Conservation (phyloP, 2,797 vertebrate species). For the Telmatherina bonti region DNA sequence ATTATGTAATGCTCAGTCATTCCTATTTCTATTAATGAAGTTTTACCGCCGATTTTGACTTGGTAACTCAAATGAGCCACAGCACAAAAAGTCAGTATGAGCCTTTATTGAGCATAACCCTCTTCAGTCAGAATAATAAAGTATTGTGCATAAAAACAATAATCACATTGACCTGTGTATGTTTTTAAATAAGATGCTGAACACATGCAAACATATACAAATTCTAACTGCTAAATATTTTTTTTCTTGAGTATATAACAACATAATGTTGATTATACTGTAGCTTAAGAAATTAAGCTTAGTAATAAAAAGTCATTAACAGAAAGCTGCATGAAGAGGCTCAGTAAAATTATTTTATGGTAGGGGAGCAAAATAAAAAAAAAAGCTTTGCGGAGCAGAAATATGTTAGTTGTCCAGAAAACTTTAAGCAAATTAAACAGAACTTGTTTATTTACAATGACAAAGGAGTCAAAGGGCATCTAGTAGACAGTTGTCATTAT, state of each 20-base stretch:
- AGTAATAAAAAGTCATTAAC: background rate
- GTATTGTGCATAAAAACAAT: slow-evolving; percentile 8
- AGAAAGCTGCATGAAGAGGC: background rate
- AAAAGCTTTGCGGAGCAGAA: background rate
- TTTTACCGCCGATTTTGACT: background rate
- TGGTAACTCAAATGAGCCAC: slow-evolving; percentile 1
- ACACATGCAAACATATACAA: background rate
- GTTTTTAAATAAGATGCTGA: slow-evolving; percentile 12
- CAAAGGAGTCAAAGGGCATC: background rate
- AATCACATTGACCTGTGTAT: slow-evolving; percentile 1
- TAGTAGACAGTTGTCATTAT: no score
- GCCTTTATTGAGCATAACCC: slow-evolving; percentile 29
- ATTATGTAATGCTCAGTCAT: no score
- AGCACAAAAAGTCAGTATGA: background rate
- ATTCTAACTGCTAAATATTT: background rate
- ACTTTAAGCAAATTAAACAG: background rate
- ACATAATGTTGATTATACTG: slow-evolving; percentile 16
- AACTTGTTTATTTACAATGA: slow-evolving; percentile 5
- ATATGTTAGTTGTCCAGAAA: background rate
- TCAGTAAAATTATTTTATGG: background rate
- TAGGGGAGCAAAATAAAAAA: background rate
- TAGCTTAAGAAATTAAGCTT: slow-evolving; percentile 6
- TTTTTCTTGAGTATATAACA: slow-evolving; percentile 56
- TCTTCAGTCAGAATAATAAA: slow-evolving; percentile 12
- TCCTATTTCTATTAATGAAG: no score